Base-by-base conservation (phyloP, 2,888 invertebrate genomes). In the Trissonchulus latispiculum region DNA sequence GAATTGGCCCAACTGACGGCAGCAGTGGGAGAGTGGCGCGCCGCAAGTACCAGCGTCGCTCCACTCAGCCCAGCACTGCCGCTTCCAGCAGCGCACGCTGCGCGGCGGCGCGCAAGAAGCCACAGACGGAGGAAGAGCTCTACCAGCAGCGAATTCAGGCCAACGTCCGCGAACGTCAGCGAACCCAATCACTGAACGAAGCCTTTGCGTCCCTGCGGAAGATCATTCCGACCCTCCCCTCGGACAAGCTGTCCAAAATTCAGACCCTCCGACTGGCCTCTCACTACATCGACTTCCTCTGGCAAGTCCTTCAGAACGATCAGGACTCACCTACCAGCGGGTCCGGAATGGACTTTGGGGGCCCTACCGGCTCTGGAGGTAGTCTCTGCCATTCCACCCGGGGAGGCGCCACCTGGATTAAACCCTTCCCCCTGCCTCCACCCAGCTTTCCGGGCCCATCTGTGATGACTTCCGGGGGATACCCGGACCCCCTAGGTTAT, bases 241-340 rank as follows among this genome's bases (percentile, higher is more conserved):
- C 95, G 81, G 99, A 99, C 84, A 99, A 99, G 84, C 87, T 99
- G 73, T 94, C 93, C 78, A 99, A 99, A 86, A 99, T 99, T 75
- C 97, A 99, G 86, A 99, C 97, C 0, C 86, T 99, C 48, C 93
- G 94, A 83, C 85, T 99, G 78, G 99, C 99, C 2, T 90, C 95
- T 61, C 89, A 95, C 82, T 89, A 95, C 85, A 99, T 99, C 78
- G 93, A 94, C 84, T 99, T 97, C 84, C 86, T 96, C 75, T 93
- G 91, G 83, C 91, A 93, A 81, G 91, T 95, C 32, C 15, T 33
- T 31, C 68, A 71, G 23, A 37, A 8, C 29, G 70, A 37, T 8
- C n/a, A 64, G 3, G 64, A 64, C 48, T 8, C 48, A 8, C 8
- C 8, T 48, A 15, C 8, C 48, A n/a, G n/a, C n/a, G n/a, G n/a